Evolutionary conservation across 1,140 invertebrate genomes (phyloP).

Genomic region (Metopolophium dirhodum): DNA sequence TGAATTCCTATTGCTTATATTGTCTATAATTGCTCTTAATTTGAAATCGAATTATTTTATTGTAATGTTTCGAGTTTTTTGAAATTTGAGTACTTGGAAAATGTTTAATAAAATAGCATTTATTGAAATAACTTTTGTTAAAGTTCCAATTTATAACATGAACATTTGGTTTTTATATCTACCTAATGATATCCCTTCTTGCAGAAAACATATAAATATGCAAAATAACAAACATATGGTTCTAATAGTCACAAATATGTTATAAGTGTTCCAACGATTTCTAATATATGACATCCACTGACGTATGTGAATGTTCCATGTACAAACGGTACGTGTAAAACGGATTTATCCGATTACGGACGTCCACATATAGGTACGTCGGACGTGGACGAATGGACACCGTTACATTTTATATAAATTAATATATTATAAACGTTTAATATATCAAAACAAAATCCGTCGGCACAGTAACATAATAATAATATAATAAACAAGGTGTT

Average conservation of each 20-base stretch:
- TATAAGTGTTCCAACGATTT: background rate
- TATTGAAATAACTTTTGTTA: background rate
- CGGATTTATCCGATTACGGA: too few species aligned
- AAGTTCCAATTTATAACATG: background rate
- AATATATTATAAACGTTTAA: too few species aligned
- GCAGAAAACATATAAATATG: background rate
- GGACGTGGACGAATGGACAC: background rate
- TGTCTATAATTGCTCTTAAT: too few species aligned
- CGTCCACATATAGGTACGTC: background rate
- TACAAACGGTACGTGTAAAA: too few species aligned
- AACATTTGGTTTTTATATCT: background rate
- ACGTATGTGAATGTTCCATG: too few species aligned
- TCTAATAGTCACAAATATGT: background rate
- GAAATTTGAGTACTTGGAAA: too few species aligned
- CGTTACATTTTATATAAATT: too few species aligned
- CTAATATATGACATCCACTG: background rate
- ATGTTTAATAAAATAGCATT: background rate
- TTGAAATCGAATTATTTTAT: too few species aligned
- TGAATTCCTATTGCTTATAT: background rate
- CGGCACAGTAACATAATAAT: background rate
- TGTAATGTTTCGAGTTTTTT: too few species aligned
- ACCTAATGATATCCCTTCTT: background rate
- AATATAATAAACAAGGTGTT: background rate
- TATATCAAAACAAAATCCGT: background rate
- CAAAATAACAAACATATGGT: background rate